A percentile compares a stretch with the other conserved stretches of the same genome.
These are phyloP conservation scores for Atherix ibis DNA, from an alignment of 2,888 invertebrate genomes.

Conservation along the genomic window DNA sequence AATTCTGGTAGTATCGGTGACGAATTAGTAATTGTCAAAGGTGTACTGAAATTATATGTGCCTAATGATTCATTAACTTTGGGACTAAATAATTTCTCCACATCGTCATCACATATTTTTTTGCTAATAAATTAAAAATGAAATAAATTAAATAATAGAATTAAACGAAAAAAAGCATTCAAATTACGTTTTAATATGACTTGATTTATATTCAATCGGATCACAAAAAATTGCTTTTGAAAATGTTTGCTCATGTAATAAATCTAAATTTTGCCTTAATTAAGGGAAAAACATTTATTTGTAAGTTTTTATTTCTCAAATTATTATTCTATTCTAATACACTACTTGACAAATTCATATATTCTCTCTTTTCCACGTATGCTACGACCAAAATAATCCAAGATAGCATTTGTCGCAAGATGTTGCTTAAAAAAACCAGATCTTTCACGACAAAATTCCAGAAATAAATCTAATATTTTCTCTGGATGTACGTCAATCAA, in stretches of 20 bases:
- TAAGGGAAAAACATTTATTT: neutral
- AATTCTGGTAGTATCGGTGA: constrained; percentile 12
- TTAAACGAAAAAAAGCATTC: neutral
- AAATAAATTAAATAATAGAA: neutral
- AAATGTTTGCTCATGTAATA: constrained; percentile 16
- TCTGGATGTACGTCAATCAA: constrained; percentile 10
- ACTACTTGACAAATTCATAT: constrained; percentile 12
- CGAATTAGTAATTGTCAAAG: constrained; percentile 9
- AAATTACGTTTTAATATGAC: constrained; percentile 20
- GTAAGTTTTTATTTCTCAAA: too few species aligned
- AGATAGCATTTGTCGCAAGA: constrained; percentile 19
- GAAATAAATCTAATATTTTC: constrained; percentile 8
- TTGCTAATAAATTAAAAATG: constrained; percentile 13
- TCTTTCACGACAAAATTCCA: constrained; percentile 7
- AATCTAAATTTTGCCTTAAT: neutral
- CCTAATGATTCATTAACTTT: neutral
- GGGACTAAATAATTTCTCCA: constrained; percentile 1
- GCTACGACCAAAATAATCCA: constrained; percentile 24
- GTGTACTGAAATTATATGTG: constrained; percentile 9
- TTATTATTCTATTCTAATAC: constrained; percentile 2
- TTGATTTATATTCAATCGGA: constrained; percentile 18
- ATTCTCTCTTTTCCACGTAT: constrained; percentile 18
- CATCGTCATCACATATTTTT: constrained; percentile 8
- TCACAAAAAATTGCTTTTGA: constrained; percentile 15
- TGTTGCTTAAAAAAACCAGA: constrained; percentile 15